Evolutionary conservation across 2,113 vertebrate species (phyloP).

Genomic region (Protobothrops flavoviridis): DNA sequence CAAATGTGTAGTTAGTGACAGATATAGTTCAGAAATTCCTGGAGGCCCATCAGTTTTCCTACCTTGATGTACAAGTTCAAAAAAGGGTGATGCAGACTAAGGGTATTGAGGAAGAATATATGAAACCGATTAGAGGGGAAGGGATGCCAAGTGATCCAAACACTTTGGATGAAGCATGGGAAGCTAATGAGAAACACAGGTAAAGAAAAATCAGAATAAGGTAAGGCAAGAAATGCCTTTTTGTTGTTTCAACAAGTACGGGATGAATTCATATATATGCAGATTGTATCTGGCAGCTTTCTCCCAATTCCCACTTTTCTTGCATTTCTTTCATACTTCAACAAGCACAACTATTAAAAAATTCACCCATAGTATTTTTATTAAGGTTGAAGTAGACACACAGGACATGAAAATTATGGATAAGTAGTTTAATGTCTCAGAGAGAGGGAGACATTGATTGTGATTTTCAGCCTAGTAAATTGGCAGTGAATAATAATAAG

Average conservation of each 20-base stretch:
- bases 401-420: conserved; percentile 18
- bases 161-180: not conserved
- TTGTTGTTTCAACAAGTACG: not conserved
- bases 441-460: conserved; percentile 14
- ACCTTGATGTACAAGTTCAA: too few relatives aligned
- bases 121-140: not conserved
- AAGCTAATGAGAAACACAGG: not conserved
- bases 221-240: not conserved
- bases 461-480: conserved; percentile 18
- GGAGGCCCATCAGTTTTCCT: not conserved
- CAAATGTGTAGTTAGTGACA: not conserved
- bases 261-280: not conserved
- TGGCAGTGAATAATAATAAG: conserved; percentile 41
- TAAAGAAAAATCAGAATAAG: not conserved
- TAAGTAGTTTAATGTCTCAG: conserved; percentile 37
- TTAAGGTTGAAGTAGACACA: not conserved
- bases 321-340: conserved; percentile 18
- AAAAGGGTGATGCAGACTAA: not conserved
- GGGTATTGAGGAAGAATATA: not conserved
- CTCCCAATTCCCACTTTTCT: not conserved
- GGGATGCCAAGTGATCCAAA: not conserved
- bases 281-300: not conserved
- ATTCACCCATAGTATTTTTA: not conserved
- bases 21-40: not conserved
- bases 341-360: conserved; percentile 17